Conservation (phyloP, 2,797 vertebrate species). For the Tapirus indicus region DNA sequence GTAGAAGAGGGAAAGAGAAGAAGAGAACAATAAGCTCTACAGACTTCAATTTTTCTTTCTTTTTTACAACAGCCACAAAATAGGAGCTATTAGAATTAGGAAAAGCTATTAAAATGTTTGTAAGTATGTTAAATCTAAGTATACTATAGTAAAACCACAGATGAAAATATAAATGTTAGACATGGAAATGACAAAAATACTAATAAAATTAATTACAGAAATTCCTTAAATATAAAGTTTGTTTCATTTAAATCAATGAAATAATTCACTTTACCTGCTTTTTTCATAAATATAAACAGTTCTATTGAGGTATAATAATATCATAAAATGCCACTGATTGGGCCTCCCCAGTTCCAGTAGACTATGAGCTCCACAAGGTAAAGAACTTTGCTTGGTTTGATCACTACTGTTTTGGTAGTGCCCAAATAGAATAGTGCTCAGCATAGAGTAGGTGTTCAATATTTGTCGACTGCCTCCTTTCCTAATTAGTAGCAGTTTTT, state of each 20-base stretch:
- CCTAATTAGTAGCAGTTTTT: conserved; percentile 38
- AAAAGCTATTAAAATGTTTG: conserved; percentile 40
- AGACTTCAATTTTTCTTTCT: conserved; percentile 52
- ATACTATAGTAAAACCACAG: neutral
- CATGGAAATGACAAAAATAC: neutral
- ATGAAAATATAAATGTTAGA: neutral
- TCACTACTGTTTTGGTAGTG: conserved; percentile 25
- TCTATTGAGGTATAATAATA: neutral
- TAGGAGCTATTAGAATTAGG: conserved; percentile 10
- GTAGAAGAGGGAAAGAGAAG: conserved; percentile 27
- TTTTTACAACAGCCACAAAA: conserved; percentile 58
- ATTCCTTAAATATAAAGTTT: conserved; percentile 36
- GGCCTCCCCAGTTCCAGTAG: neutral
- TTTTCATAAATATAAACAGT: conserved; percentile 12
- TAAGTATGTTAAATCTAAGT: conserved; percentile 22
- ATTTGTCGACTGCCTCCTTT: neutral
- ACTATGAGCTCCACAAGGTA: neutral
- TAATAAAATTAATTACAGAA: conserved; percentile 4
- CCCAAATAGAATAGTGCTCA: conserved; percentile 45
- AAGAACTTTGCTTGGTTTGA: neutral
- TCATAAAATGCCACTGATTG: neutral
- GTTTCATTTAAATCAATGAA: conserved; percentile 26
- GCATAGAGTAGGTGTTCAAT: neutral
- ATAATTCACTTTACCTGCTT: neutral
- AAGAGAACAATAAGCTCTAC: conserved; percentile 47